Conservation (phyloP, 2,113 vertebrate genomes). For the Tichodroma muraria region DNA sequence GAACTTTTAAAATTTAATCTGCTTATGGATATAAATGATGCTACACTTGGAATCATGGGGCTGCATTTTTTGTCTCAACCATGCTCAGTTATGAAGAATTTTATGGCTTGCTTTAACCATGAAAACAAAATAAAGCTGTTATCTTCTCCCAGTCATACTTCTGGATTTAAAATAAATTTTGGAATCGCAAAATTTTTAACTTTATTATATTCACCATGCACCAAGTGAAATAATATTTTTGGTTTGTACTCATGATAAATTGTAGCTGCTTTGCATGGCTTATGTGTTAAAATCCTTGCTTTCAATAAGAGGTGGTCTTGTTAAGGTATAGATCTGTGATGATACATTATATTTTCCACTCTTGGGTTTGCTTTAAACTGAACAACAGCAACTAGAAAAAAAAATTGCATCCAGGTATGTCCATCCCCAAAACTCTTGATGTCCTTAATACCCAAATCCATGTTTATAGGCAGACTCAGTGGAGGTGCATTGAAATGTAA, state of each 20-base stretch:
- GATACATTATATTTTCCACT: neutral
- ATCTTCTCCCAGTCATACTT: neutral
- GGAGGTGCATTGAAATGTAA: neutral
- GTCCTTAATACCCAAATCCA: neutral
- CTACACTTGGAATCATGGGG: neutral
- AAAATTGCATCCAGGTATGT: neutral
- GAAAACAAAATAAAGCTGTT: slow-evolving; percentile 62
- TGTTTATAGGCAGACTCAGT: neutral
- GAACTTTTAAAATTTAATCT: slow-evolving; percentile 29
- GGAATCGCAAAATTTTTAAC: neutral
- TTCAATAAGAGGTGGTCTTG: neutral
- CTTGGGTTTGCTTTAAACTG: neutral
- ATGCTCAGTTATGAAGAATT: slow-evolving; percentile 11
- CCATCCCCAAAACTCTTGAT: neutral
- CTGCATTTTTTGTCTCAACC: neutral
- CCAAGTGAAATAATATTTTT: neutral
- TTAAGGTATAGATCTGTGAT: neutral
- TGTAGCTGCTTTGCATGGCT: neutral
- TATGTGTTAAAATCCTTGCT: neutral
- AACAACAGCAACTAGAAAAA: neutral
- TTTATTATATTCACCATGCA: neutral
- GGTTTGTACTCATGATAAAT: neutral
- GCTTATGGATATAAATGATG: slow-evolving; percentile 27
- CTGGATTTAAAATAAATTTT: neutral
- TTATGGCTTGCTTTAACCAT: slow-evolving; percentile 40